phyloP scores from a whole-genome alignment of 1,140 invertebrate species.

The Plodia interpunctella region DNA sequence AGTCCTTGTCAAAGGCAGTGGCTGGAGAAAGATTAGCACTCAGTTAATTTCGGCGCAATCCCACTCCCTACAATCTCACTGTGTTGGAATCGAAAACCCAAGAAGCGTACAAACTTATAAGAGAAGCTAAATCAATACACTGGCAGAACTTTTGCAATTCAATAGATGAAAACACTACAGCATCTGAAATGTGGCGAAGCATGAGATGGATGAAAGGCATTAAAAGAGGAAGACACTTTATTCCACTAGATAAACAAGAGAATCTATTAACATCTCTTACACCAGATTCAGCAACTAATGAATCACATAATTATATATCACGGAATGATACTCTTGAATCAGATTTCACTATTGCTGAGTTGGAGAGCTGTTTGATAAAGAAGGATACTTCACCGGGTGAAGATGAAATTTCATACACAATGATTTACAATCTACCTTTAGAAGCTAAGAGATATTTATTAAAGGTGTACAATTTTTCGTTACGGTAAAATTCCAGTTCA shows the following conservation, averaged over 20 bases:
- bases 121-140: slow-evolving; percentile 14
- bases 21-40: slow-evolving; percentile 34
- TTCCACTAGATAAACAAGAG: background rate
- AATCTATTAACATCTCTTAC: slow-evolving; percentile 4
- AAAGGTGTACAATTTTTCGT: slow-evolving; percentile 16
- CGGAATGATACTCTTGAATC: too few species aligned
- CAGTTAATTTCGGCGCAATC: slow-evolving; percentile 28
- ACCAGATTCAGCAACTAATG: slow-evolving; percentile 3
- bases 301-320: too few species aligned
- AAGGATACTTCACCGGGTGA: slow-evolving; percentile 20
- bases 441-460: slow-evolving; percentile 18
- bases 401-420: slow-evolving; percentile 23
- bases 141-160: slow-evolving; percentile 26
- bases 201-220: slow-evolving; percentile 30
- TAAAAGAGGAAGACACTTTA: background rate
- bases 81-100: slow-evolving; percentile 21
- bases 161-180: slow-evolving; percentile 13
- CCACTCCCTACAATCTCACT: slow-evolving; percentile 32
- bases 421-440: slow-evolving; percentile 22
- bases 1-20: slow-evolving; percentile 24
- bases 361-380: slow-evolving; percentile 13
- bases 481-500: slow-evolving; percentile 23
- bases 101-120: slow-evolving; percentile 20
- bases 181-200: slow-evolving; percentile 24
- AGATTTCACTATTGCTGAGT: too few species aligned